Evolutionary conservation across 2,113 vertebrate species (phyloP).

Genomic region (Sapajus apella): DNA sequence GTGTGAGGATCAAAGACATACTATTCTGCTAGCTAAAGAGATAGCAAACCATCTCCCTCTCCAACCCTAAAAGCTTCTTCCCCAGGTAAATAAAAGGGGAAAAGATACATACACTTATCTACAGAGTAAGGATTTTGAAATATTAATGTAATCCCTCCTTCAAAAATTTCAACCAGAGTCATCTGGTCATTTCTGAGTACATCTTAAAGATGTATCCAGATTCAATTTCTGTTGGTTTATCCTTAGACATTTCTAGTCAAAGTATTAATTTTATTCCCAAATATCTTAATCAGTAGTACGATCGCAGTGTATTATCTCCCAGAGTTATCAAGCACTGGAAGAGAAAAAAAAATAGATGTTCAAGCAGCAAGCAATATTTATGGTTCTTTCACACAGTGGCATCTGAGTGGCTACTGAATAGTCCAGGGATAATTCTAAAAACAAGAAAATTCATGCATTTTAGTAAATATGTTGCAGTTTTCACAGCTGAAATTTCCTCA

Average conservation of each 20-base stretch:
- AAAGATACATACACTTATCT: constrained; percentile 78
- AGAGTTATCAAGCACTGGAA: constrained; percentile 57
- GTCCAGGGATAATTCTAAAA: constrained; percentile 80
- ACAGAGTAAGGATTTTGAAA: constrained; percentile 79
- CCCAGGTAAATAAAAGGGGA: constrained; percentile 72
- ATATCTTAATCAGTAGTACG: constrained; percentile 78
- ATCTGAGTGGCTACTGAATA: constrained; percentile 79
- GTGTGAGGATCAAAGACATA: constrained; percentile 81
- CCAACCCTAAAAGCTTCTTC: constrained; percentile 55
- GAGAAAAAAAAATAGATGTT: constrained; percentile 48
- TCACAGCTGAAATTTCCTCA: constrained; percentile 87
- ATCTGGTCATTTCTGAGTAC: constrained; percentile 73
- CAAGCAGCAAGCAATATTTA: constrained; percentile 85
- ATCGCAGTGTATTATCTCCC: constrained; percentile 72
- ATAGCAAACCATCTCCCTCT: constrained; percentile 69
- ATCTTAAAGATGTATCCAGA: constrained; percentile 75
- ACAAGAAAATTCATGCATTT: constrained; percentile 86
- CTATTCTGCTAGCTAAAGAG: constrained; percentile 79
- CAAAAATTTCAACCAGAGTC: constrained; percentile 76
- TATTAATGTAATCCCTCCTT: constrained; percentile 71
- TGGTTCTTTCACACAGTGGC: constrained; percentile 78
- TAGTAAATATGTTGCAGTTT: constrained; percentile 82
- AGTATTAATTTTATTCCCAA: constrained; percentile 79
- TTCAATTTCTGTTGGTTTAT: constrained; percentile 75
- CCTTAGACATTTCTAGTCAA: constrained; percentile 78